phyloP scores from a whole-genome alignment of 2,797 vertebrate genomes.

The Toxotes lorentzi region DNA sequence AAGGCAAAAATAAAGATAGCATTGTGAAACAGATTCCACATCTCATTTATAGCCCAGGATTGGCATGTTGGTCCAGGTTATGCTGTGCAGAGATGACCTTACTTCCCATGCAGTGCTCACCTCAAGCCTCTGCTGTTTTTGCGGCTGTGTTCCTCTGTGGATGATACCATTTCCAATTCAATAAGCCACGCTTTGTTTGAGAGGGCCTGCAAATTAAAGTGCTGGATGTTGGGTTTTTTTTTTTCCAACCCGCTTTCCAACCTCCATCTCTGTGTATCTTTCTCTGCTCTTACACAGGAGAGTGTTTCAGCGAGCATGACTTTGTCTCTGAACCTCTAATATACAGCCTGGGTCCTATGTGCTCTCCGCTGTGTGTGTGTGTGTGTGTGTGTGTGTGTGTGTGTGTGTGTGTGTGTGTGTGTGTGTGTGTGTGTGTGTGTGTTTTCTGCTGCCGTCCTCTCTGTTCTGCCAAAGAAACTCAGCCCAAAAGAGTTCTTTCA shows the following conservation, averaged over 20 bases:
- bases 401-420: constrained; percentile 36
- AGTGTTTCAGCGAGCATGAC: constrained; percentile 71
- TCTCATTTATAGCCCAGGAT: constrained; percentile 67
- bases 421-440: constrained; percentile 36
- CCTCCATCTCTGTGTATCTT: constrained; percentile 37
- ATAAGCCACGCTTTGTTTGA: constrained; percentile 76
- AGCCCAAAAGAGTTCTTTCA: constrained; percentile 60
- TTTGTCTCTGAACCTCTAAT: constrained; percentile 75
- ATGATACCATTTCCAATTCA: constrained; percentile 82
- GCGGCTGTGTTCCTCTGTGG: constrained; percentile 65
- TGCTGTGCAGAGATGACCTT: constrained; percentile 24
- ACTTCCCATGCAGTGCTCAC: constrained; percentile 40
- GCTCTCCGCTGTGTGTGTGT: constrained; percentile 35
- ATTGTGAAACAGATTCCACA: constrained; percentile 42
- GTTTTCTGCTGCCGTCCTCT: constrained; percentile 35
- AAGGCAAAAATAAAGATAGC: not conserved
- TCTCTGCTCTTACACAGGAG: constrained; percentile 43
- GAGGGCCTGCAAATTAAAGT: constrained; percentile 77
- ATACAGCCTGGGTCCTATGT: constrained; percentile 60
- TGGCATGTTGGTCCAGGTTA: constrained; percentile 16
- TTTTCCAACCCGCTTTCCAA: constrained; percentile 21
- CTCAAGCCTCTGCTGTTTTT: constrained; percentile 54
- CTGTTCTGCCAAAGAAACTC: constrained; percentile 49
- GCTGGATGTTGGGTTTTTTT: constrained; percentile 46
- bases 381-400: constrained; percentile 28